Base-by-base conservation (phyloP, 1,140 invertebrate species). In the Planococcus citri region DNA sequence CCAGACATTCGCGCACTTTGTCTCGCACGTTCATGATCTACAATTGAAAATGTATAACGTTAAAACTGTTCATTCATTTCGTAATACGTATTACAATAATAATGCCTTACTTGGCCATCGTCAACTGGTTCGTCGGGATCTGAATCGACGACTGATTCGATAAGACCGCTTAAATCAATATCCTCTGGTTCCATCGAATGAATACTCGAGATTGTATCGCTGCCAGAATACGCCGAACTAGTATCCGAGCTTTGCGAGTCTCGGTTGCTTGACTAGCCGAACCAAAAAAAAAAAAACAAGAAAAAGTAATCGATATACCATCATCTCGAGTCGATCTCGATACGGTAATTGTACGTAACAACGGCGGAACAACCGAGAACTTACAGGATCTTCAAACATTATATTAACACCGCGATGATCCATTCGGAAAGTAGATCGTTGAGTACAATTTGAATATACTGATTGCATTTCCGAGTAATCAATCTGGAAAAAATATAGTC, bases 131-230 rank as follows among this genome's bases (percentile, higher is more conserved):
- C 91, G 78, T 97, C 95, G 75, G 94, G 91, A 78, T 96, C 94
- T 58, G 91, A 94, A 79, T 98, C 96, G 0, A 97, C 95, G 71
- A 93, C 87, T 70, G 93, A 95, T 80, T 98, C 95, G 1, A 94
- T 87, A 61, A 97, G 86, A 33, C 94, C 94, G 25, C 91, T 90
- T 20, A 96, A 83, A 79, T 97, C 95, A 33, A 94, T 87, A 77
- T 95, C 93, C 74, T 94, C 91, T 72, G 89, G 83, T 70, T 92
- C 87, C 22, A 82, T 76, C 3, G 88, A 88, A 77, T 92, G 90
- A 68, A 90, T 89, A 67, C 89, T 91, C 75, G 93, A 93, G 92
- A 97, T 96, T 72, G 94, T 95, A 81, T 97, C 94, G 68, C 92
- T 95, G 29, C 94, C 94, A 75, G 91, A 94, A 78, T 96, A 96